Evolutionary conservation across 2,113 vertebrate genomes (phyloP).

Genomic region (Crotalus horridus): DNA sequence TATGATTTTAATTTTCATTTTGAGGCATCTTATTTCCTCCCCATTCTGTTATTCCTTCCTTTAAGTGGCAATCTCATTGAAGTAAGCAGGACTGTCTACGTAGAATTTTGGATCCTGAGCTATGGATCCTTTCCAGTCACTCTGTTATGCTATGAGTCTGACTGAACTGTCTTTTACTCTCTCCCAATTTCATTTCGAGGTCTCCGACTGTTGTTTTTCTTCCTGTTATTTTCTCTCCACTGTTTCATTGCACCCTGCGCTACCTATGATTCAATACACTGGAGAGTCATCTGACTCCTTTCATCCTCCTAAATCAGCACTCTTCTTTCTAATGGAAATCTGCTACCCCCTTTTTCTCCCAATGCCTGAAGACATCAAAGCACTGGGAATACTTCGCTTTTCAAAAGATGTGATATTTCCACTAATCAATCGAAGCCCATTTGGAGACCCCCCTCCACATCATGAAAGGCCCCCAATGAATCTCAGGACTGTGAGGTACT

Average conservation of each 20-base stretch:
- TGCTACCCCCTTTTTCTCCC: constrained; percentile 14
- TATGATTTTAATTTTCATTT: neutral
- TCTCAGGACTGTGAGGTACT: neutral
- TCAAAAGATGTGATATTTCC: constrained; percentile 40
- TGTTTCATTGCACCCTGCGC: constrained; percentile 27
- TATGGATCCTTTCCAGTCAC: neutral
- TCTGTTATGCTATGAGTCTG: neutral
- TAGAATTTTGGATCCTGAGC: neutral
- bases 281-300: constrained; percentile 34
- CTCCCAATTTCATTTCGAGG: neutral
- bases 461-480: neutral
- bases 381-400: constrained; percentile 36
- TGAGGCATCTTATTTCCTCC: neutral
- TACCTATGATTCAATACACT: constrained; percentile 32
- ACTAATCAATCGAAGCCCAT: neutral
- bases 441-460: constrained; percentile 15
- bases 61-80: neutral
- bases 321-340: constrained; percentile 43
- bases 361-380: constrained; percentile 36
- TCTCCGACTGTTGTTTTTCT: neutral
- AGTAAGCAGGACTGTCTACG: neutral
- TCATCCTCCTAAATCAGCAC: constrained; percentile 38
- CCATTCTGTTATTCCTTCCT: neutral
- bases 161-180: neutral
- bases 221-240: neutral